Percentiles rank a stretch among this genome's conserved stretches.
Conservation (phyloP, 2,888 invertebrate genomes). For the Dynastes hyllus region DNA sequence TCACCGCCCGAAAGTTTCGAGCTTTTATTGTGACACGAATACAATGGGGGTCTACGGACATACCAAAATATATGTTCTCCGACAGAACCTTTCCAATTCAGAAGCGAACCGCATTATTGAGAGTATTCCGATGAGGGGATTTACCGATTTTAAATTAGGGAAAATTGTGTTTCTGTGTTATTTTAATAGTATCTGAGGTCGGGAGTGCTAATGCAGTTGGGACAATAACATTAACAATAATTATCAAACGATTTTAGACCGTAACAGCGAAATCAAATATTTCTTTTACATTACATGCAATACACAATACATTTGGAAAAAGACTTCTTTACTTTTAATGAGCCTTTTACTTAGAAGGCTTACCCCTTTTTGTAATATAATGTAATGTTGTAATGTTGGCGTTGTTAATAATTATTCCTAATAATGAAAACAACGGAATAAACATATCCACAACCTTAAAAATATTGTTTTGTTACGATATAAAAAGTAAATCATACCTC, state of each 20-base stretch:
- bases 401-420: too few species aligned
- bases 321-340: too few species aligned
- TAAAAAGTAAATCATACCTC: too few species aligned
- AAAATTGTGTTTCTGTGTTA: conserved; percentile 39
- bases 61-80: conserved; percentile 35
- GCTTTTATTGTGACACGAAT: conserved; percentile 44
- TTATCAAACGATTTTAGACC: conserved; percentile 11
- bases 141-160: conserved; percentile 46
- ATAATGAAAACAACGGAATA: too few species aligned
- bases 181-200: conserved; percentile 32
- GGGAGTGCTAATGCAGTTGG: conserved; percentile 28
- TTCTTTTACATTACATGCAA: too few species aligned
- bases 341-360: too few species aligned
- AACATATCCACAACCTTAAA: too few species aligned
- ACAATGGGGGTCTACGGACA: conserved; percentile 39
- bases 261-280: neutral
- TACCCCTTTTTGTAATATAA: too few species aligned
- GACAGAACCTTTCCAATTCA: conserved; percentile 30
- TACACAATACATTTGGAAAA: too few species aligned
- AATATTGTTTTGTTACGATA: too few species aligned
- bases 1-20: conserved; percentile 40
- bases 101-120: conserved; percentile 40
- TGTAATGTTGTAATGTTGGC: too few species aligned
- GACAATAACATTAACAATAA: conserved; percentile 19
- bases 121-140: conserved; percentile 35